Evolutionary conservation across 2,113 vertebrate genomes (phyloP).

Genomic region (Malurus alboscapulatus): DNA sequence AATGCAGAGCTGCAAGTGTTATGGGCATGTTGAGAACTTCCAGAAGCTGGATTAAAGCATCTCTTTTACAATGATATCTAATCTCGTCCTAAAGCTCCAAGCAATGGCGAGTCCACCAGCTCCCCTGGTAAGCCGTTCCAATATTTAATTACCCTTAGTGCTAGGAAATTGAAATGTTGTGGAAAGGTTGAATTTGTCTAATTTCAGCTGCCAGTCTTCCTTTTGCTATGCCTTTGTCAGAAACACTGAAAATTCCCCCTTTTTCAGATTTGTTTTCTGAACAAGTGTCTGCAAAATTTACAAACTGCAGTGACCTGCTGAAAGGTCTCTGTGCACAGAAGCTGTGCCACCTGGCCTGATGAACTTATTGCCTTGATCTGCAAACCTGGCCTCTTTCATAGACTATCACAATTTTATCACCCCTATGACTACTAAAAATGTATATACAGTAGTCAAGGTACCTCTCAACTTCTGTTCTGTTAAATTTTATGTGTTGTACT

Average conservation of each 20-base stretch:
- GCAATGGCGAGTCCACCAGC: conserved; percentile 69
- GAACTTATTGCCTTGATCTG: background rate
- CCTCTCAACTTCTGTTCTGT: background rate
- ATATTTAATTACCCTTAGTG: conserved; percentile 68
- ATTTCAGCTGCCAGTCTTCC: conserved; percentile 59
- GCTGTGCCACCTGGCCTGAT: background rate
- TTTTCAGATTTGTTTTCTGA: background rate
- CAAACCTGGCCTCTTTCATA: background rate
- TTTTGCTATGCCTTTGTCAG: conserved; percentile 53
- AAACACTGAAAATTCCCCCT: conserved; percentile 9
- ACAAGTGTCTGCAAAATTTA: background rate
- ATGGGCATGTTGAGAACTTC: conserved; percentile 69
- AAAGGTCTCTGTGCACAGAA: background rate
- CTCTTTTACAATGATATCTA: conserved; percentile 71
- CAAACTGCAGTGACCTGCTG: background rate
- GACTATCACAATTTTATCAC: background rate
- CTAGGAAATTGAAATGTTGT: conserved; percentile 59
- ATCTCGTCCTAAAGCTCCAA: conserved; percentile 69
- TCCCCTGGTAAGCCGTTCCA: conserved; percentile 69
- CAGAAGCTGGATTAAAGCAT: conserved; percentile 72
- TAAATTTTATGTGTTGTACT: background rate
- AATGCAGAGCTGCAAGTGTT: conserved; percentile 67
- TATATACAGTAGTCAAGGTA: background rate
- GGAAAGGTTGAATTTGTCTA: conserved; percentile 38
- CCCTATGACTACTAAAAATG: background rate